Evolutionary conservation across 2,888 invertebrate species (phyloP).

Genomic region (Stegana nigrithorax): DNA sequence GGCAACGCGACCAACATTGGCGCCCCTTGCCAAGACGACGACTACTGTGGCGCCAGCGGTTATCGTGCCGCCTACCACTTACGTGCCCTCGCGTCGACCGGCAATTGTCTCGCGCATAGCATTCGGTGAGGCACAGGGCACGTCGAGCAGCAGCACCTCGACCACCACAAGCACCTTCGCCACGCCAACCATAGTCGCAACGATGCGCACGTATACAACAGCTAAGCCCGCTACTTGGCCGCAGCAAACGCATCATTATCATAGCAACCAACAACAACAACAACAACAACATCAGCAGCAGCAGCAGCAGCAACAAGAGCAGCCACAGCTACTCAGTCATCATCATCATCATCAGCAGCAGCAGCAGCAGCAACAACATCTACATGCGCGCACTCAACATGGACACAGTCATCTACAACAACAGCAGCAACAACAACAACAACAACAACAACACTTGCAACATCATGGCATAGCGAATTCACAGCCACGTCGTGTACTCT

Average conservation of each 20-base stretch:
- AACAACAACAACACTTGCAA: constrained; percentile 10
- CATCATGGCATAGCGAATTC: constrained; percentile 33
- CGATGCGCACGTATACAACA: constrained; percentile 33
- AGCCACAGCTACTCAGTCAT: background rate
- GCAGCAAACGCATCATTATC: constrained; percentile 42
- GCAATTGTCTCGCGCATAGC: constrained; percentile 65
- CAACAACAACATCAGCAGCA: background rate
- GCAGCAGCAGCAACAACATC: constrained; percentile 19
- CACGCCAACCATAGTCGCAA: constrained; percentile 22
- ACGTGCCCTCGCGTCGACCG: constrained; percentile 55
- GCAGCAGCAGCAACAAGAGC: background rate
- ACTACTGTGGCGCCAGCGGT: constrained; percentile 31
- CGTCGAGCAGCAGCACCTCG: constrained; percentile 28
- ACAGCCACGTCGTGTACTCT: constrained; percentile 63
- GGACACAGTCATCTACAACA: constrained; percentile 30
- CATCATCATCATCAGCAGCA: constrained; percentile 26
- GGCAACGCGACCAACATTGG: no score
- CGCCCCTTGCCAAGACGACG: no score
- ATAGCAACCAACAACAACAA: constrained; percentile 40
- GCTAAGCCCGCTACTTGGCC: constrained; percentile 44
- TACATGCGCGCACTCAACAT: constrained; percentile 38
- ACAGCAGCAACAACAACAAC: no score
- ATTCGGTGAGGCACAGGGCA: constrained; percentile 59
- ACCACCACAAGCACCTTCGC: constrained; percentile 27
- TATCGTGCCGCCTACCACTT: constrained; percentile 36